Evolutionary conservation across 2,888 invertebrate genomes (phyloP).

Genomic region (Leptopilina myrica): DNA sequence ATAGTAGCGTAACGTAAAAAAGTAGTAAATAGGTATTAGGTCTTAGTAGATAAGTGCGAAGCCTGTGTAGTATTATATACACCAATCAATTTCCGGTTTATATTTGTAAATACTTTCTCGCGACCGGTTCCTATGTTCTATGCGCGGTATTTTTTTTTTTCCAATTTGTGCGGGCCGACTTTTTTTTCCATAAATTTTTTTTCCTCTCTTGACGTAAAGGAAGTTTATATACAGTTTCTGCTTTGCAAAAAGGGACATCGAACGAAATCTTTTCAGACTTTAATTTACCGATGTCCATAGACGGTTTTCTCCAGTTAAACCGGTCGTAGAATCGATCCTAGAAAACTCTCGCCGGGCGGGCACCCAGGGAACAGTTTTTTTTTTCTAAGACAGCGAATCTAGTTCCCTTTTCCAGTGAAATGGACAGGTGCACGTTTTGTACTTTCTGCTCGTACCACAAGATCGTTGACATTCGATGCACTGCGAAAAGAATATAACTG

Average conservation of each 20-base stretch:
- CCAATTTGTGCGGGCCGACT: slow-evolving; percentile 28
- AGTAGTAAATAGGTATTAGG: too few relatives aligned
- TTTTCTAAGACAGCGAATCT: slow-evolving; percentile 21
- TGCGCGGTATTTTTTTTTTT: not conserved
- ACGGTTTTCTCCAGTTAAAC: slow-evolving; percentile 58
- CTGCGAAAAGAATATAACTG: slow-evolving; percentile 38
- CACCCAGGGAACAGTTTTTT: slow-evolving; percentile 53
- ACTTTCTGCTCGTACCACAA: slow-evolving; percentile 37
- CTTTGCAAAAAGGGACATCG: slow-evolving; percentile 30
- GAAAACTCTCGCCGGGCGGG: slow-evolving; percentile 63
- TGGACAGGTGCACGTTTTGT: slow-evolving; percentile 43
- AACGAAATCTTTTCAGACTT: slow-evolving; percentile 48
- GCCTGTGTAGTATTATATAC: not conserved
- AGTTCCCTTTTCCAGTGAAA: slow-evolving; percentile 40
- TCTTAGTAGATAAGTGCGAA: too few relatives aligned
- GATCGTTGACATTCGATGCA: slow-evolving; percentile 36
- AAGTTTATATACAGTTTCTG: not conserved
- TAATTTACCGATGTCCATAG: slow-evolving; percentile 55
- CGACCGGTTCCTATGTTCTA: slow-evolving; percentile 43
- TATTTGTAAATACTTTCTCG: slow-evolving; percentile 47
- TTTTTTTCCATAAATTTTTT: not conserved
- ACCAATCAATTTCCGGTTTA: slow-evolving; percentile 27
- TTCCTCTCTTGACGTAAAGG: not conserved
- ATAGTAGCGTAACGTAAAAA: too few relatives aligned
- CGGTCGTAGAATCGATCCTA: slow-evolving; percentile 56